phyloP scores from a whole-genome alignment of 2,797 vertebrate genomes.

The Enteromius treurensis region DNA sequence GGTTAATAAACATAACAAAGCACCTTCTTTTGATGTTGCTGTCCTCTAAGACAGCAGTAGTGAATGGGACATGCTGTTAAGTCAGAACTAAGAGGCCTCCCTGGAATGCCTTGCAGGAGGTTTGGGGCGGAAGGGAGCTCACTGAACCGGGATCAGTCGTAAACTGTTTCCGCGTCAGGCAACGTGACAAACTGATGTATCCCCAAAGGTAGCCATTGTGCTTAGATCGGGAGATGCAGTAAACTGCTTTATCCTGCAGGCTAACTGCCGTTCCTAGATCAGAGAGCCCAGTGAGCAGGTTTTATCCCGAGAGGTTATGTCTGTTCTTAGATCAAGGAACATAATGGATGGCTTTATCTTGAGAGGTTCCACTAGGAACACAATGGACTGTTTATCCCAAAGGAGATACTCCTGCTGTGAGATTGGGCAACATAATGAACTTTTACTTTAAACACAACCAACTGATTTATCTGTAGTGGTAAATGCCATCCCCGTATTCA shows the following conservation, averaged over 20 bases:
- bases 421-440: conserved; percentile 17
- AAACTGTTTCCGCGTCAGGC: conserved; percentile 2
- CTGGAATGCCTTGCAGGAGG: conserved; percentile 18
- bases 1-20: conserved; percentile 49
- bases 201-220: conserved; percentile 8
- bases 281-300: not conserved
- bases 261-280: not conserved
- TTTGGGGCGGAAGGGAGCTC: conserved; percentile 17
- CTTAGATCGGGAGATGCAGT: conserved; percentile 12
- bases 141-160: not conserved
- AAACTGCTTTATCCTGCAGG: conserved; percentile 19
- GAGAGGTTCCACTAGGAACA: not conserved
- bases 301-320: conserved; percentile 11
- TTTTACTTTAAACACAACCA: conserved; percentile 5
- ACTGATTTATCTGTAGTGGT: conserved; percentile 14
- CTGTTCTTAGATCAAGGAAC: conserved; percentile 14
- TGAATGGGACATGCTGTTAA: conserved; percentile 42
- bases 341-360: conserved; percentile 12
- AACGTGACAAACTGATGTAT: conserved; percentile 4
- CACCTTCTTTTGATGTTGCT: conserved; percentile 20
- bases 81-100: conserved; percentile 6
- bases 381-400: not conserved
- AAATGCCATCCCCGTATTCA: conserved; percentile 17
- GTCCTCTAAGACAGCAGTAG: conserved; percentile 22
- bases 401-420: not conserved